phyloP scores from a whole-genome alignment of 2,888 invertebrate genomes.

The Brachyopa scutellaris region DNA sequence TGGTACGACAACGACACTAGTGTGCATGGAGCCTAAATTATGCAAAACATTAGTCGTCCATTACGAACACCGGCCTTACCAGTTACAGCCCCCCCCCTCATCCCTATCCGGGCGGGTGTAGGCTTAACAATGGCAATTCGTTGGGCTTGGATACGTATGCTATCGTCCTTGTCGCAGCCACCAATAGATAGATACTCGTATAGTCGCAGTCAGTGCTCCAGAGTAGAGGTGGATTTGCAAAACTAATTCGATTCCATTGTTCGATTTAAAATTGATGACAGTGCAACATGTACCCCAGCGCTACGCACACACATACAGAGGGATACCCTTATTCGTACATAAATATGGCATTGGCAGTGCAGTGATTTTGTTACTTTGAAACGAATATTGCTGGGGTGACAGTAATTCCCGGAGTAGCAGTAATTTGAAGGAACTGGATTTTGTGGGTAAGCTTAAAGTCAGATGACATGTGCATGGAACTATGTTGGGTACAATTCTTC shows the following conservation, averaged over 20 bases:
- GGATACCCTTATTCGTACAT: too few species aligned
- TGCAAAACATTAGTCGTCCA: conserved; percentile 71
- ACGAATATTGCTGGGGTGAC: conserved; percentile 67
- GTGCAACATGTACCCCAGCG: conserved; percentile 64
- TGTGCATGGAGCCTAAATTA: conserved; percentile 60
- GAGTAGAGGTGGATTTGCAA: conserved; percentile 65
- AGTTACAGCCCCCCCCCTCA: not conserved
- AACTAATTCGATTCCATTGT: conserved; percentile 72
- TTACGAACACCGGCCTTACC: conserved; percentile 27
- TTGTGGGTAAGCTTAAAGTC: conserved; percentile 47
- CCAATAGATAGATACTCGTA: not conserved
- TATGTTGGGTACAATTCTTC: conserved; percentile 42
- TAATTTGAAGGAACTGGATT: conserved; percentile 33
- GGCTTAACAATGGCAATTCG: conserved; percentile 47
- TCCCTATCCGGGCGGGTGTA: not conserved
- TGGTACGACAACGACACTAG: too few species aligned
- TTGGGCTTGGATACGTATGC: not conserved
- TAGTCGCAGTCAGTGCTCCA: not conserved
- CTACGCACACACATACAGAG: conserved; percentile 32
- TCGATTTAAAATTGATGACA: conserved; percentile 72
- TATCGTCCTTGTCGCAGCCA: not conserved
- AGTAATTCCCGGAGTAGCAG: conserved; percentile 59
- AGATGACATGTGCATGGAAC: conserved; percentile 51
- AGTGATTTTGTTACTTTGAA: conserved; percentile 66
- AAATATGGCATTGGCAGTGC: too few species aligned